Base-by-base conservation (phyloP, 2,888 invertebrate genomes). In the Drosophila merina region DNA sequence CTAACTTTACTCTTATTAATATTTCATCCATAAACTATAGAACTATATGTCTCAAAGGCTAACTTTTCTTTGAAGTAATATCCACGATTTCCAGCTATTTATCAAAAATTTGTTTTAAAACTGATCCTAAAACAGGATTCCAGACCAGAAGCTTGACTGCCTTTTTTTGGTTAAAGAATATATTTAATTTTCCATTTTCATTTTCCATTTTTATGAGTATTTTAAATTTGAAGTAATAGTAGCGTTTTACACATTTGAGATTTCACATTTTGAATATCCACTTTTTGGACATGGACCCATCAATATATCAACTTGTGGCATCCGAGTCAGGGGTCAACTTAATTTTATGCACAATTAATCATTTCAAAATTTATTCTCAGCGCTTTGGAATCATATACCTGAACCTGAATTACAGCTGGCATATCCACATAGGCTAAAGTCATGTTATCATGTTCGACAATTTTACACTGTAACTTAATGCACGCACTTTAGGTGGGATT, bases 371-470 rank as follows among this genome's bases (percentile, higher is more conserved):
- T 25, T 62, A 57, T 30, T 47, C 10, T 1, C n/a, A 42, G 49
- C 12, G 8, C 9, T 25, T 48, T 20, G 40, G 33, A 7, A 6
- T 48, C 9, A 33, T 52, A 72, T 93, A 95, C 95, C 95, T 95
- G 95, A 91, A 94, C 94, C 93, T 95, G 95, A 91, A 95, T 95
- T 91, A 95, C 95, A 88, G 95, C 95, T 88, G 95, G 94, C 93
- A 95, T 93, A 90, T 95, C 95, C 92, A 95, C 95, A 93, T 95
- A 95, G 89, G 95, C 94, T 93, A 95, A 93, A 92, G 94, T 94
- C 93, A 93, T 93, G 90, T 92, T 93, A 77, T 79, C 77, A 84
- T 80, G 62, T 54, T 73, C 20, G 30, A 42, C 28, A 64, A 42
- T 20, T 9, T 42, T 42, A 8, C 57, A 55, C 52, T 31, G 38